phyloP scores from a whole-genome alignment of 2,113 vertebrate species.

The Bostrychus sinensis region DNA sequence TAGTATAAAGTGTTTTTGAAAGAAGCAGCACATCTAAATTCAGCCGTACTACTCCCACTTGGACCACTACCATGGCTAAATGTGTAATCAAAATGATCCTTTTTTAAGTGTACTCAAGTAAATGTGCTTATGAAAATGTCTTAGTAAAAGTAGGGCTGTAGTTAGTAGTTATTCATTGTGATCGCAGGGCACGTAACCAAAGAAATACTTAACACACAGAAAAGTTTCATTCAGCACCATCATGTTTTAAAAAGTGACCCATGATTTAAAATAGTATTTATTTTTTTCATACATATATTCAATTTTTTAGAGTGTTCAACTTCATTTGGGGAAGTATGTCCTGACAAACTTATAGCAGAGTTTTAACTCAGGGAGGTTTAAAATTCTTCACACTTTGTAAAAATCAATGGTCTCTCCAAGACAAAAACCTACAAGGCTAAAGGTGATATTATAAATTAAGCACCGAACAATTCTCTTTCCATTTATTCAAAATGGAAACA shows the following conservation, averaged over 20 bases:
- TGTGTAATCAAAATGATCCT: no score
- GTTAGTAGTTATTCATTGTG: constrained; percentile 2
- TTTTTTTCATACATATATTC: constrained; percentile 67
- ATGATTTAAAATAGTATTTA: constrained; percentile 72
- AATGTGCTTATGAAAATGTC: no score
- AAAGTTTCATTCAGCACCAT: constrained; percentile 64
- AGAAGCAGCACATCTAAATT: no score
- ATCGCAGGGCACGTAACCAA: constrained; percentile 18
- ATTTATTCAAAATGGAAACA: constrained; percentile 73
- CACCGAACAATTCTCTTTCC: constrained; percentile 75
- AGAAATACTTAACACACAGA: constrained; percentile 32
- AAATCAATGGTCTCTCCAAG: constrained; percentile 66
- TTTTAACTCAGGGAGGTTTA: constrained; percentile 63
- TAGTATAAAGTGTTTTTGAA: no score
- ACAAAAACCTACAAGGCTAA: constrained; percentile 76
- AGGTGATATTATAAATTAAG: constrained; percentile 77
- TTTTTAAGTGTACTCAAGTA: no score
- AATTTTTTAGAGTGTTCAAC: constrained; percentile 66
- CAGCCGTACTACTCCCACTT: no score
- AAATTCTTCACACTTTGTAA: constrained; percentile 69
- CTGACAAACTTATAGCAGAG: constrained; percentile 51
- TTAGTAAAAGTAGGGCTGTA: no score
- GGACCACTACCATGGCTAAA: no score
- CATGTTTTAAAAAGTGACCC: constrained; percentile 66
- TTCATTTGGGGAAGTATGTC: constrained; percentile 53